Conservation (phyloP, 2,797 vertebrate genomes). For the Poecile montanus region DNA sequence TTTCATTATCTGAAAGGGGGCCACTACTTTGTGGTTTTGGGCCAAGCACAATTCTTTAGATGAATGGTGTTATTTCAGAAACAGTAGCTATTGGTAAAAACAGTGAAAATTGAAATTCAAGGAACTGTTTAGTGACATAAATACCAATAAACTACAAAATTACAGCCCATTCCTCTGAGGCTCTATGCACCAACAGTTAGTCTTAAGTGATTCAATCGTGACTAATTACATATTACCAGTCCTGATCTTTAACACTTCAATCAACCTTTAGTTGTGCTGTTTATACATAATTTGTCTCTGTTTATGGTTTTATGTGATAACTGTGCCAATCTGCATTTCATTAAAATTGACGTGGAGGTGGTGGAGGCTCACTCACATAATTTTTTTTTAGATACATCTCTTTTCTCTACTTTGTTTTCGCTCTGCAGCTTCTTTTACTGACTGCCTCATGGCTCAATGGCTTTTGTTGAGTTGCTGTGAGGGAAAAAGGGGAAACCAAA, state of each 20-base stretch:
- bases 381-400: not conserved
- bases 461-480: not conserved
- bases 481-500: not conserved
- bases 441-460: not conserved
- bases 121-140: not conserved
- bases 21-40: not conserved
- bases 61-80: not conserved
- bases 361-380: not conserved
- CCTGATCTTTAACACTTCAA: conserved; percentile 37
- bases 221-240: conserved; percentile 27
- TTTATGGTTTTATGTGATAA: conserved; percentile 28
- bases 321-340: conserved; percentile 7
- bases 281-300: conserved; percentile 24
- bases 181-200: not conserved
- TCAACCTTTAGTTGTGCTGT: conserved; percentile 21
- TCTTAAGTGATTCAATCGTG: conserved; percentile 34
- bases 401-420: not conserved
- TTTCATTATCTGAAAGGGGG: not conserved
- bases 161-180: conserved; percentile 1
- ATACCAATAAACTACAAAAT: conserved; percentile 15
- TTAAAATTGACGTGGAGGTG: not conserved
- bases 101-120: not conserved
- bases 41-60: not conserved
- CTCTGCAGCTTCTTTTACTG: not conserved
- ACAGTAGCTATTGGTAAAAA: not conserved